Base-by-base conservation (phyloP, 2,797 vertebrate genomes). In the Taenioides sp. region DNA sequence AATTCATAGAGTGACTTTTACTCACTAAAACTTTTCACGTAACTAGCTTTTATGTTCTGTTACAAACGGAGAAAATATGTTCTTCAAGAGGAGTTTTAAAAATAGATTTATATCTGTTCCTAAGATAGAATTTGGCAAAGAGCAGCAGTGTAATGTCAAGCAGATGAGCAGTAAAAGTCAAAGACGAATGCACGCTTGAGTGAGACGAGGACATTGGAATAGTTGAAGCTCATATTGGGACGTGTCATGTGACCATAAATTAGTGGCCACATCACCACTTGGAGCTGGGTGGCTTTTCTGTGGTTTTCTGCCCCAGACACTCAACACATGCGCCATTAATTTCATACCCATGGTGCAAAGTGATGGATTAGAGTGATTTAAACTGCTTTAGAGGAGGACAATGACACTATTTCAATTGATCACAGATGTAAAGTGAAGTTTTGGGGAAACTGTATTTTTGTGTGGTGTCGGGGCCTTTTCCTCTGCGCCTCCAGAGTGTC, bases 191-290 rank as follows among this genome's bases (percentile, higher is more conserved):
- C 20, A 63, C 72, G 74, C 59, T 65, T 49, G 57, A 74, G 62
- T 63, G 70, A 70, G 63, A 74, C 2, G 27, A 28, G 18, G 68
- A 72, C 59, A 70, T 1, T 43, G 61, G 75, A 79, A 71, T 75
- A 52, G 71, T 71, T 74, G 43, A 55, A 67, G 61, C 72, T 69
- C 11, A 43, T 16, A 50, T 63, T 34, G 27, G 68, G 72, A 87
- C 78, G 69, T 86, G 85, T 88, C 83, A 76, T 69, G 86, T 58
- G 80, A 63, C 12, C 70, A 22, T 75, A 63, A 81, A 86, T 81
- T 63, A 82, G 75, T 27, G 60, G 84, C 86, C 88, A 90, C 85
- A 88, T 89, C 85, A 89, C 80, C 82, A 85, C 82, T 79, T 68
- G 82, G 54, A 60, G 79, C 80, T 70, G 74, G 65, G 40, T 84